A percentile compares a stretch with the other conserved stretches of the same genome.
Conservation (phyloP, 2,888 invertebrate genomes). For the Incurvaria masculella region DNA sequence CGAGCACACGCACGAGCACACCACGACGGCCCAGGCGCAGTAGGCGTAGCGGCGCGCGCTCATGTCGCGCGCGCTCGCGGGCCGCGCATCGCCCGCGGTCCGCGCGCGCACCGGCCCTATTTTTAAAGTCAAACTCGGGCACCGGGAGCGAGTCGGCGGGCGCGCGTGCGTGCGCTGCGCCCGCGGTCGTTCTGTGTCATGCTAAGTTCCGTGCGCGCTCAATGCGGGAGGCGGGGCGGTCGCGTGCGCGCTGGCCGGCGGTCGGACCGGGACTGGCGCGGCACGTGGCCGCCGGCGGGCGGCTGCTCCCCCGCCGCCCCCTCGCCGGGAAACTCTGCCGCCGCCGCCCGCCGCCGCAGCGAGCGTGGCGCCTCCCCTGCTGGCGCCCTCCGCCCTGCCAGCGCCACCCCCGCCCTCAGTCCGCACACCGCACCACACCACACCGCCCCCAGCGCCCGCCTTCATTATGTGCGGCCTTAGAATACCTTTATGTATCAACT, state of each 20-base stretch:
- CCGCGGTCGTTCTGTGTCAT: conserved; percentile 1
- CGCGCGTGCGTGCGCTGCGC: conserved; percentile 1
- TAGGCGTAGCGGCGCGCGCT: conserved; percentile 30
- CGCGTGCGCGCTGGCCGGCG: conserved; percentile 32
- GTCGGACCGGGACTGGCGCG: conserved; percentile 43
- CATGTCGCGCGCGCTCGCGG: conserved; percentile 52
- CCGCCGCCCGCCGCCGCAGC: conserved; percentile 2
- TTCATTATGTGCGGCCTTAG: too few relatives aligned
- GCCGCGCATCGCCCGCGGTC: conserved; percentile 25
- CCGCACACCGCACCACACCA: background rate
- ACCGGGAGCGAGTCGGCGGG: background rate
- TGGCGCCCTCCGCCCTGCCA: background rate
- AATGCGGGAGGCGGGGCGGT: background rate
- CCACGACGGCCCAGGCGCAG: conserved; percentile 36
- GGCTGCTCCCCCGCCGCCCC: conserved; percentile 7
- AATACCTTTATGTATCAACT: too few relatives aligned
- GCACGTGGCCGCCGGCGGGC: conserved; percentile 7
- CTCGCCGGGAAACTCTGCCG: conserved; percentile 18
- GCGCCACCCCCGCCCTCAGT: background rate
- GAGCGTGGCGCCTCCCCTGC: background rate
- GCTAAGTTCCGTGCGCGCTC: background rate
- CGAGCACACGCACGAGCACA: conserved; percentile 20
- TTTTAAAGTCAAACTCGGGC: background rate
- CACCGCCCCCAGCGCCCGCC: too few relatives aligned
- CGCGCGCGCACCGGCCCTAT: conserved; percentile 2